Evolutionary conservation across 2,797 vertebrate species (phyloP).

Genomic region (Poecile montanus): DNA sequence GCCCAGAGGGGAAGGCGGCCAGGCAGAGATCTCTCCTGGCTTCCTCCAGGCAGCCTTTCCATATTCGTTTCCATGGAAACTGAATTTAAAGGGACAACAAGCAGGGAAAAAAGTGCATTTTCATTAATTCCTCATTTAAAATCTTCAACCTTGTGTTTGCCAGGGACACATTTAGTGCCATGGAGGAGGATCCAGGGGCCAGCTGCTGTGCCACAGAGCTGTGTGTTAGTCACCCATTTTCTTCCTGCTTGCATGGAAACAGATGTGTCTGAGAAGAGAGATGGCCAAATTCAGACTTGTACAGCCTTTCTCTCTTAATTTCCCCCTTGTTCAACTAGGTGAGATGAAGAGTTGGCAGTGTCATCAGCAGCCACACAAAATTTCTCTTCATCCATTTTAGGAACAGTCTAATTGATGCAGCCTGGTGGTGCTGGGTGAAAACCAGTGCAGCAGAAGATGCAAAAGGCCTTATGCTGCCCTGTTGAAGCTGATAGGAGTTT

Average conservation of each 20-base stretch:
- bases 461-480: not conserved
- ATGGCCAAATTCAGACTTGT: not conserved
- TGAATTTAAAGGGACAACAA: constrained; percentile 38
- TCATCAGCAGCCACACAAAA: rapidly evolving
- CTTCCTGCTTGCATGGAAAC: not conserved
- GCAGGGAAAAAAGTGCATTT: constrained; percentile 10
- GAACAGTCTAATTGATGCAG: rapidly evolving
- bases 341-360: not conserved
- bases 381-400: not conserved
- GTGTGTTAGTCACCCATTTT: not conserved
- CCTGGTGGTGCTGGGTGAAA: not conserved
- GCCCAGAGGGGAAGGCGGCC: not conserved
- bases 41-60: constrained; percentile 21
- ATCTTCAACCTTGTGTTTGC: constrained; percentile 13
- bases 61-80: constrained; percentile 54
- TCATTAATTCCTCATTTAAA: constrained; percentile 55
- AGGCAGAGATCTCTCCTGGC: not conserved
- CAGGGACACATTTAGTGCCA: not conserved
- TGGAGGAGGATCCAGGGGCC: not conserved
- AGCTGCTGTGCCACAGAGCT: not conserved
- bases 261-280: not conserved
- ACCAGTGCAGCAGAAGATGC: not conserved
- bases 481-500: not conserved
- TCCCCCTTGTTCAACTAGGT: not conserved
- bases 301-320: not conserved